phyloP scores from a whole-genome alignment of 2,113 vertebrate genomes.

The Xyliphius kryptos region DNA sequence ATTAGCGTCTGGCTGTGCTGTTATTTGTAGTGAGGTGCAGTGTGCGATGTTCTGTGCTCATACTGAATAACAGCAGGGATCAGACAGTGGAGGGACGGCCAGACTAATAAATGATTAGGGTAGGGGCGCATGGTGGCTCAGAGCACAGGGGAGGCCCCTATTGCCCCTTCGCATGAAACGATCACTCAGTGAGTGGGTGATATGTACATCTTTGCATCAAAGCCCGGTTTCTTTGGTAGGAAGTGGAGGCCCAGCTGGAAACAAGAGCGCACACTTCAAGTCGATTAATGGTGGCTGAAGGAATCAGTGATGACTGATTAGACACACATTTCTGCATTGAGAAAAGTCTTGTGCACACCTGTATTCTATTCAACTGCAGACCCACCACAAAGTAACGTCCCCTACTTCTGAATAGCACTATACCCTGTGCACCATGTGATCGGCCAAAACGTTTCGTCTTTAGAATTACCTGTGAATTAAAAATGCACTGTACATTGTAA shows the following conservation, averaged over 20 bases:
- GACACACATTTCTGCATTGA: not conserved
- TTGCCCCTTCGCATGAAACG: slow-evolving; percentile 27
- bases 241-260: slow-evolving; percentile 29
- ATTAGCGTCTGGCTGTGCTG: slow-evolving; percentile 39
- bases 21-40: slow-evolving; percentile 27
- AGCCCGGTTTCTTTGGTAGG: slow-evolving; percentile 9
- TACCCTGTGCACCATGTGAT: no score
- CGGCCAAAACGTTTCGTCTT: no score
- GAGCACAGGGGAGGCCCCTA: slow-evolving; percentile 26
- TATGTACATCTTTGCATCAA: slow-evolving; percentile 31
- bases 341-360: slow-evolving; percentile 26
- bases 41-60: slow-evolving; percentile 13
- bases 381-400: not conserved
- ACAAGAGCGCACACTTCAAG: not conserved
- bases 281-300: slow-evolving; percentile 26
- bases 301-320: slow-evolving; percentile 25
- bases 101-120: slow-evolving; percentile 48
- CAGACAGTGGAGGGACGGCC: slow-evolving; percentile 30
- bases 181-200: slow-evolving; percentile 34
- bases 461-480: no score
- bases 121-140: slow-evolving; percentile 18
- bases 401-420: not conserved
- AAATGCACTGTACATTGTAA: no score
- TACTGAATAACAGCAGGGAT: slow-evolving; percentile 43
- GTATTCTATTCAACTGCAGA: slow-evolving; percentile 11